Conservation (phyloP, 2,888 invertebrate genomes). For the Abscondita cerata region DNA sequence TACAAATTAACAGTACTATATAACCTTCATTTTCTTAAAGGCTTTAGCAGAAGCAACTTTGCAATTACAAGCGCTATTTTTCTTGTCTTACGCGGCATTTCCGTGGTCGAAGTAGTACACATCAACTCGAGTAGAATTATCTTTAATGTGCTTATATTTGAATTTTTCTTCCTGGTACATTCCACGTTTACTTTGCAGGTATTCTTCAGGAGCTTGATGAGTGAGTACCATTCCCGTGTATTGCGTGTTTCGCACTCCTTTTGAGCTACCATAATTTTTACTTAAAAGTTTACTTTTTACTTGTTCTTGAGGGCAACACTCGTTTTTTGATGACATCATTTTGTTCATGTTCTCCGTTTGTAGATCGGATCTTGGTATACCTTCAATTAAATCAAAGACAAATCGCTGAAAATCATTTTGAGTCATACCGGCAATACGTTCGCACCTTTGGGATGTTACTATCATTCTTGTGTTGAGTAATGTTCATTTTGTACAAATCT, state of each 20-base stretch:
- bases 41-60: not conserved
- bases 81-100: constrained; percentile 63
- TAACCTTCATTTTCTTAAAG: no score
- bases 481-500: constrained; percentile 46
- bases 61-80: not conserved
- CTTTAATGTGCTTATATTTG: not conserved
- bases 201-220: not conserved
- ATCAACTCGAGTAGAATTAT: constrained; percentile 59
- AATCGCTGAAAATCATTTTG: constrained; percentile 46
- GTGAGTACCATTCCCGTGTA: constrained; percentile 10
- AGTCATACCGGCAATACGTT: not conserved
- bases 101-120: constrained; percentile 75
- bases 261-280: not conserved
- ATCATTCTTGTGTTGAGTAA: constrained; percentile 39
- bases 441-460: constrained; percentile 41
- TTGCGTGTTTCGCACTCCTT: not conserved
- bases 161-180: constrained; percentile 10
- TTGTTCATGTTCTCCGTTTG: constrained; percentile 45
- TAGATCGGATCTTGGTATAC: constrained; percentile 45
- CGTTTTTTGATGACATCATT: not conserved
- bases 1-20: constrained; percentile 45
- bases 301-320: not conserved
- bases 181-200: not conserved
- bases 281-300: not conserved
- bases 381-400: constrained; percentile 54